phyloP scores from a whole-genome alignment of 2,797 vertebrate genomes.

The Phoeniculus purpureus region DNA sequence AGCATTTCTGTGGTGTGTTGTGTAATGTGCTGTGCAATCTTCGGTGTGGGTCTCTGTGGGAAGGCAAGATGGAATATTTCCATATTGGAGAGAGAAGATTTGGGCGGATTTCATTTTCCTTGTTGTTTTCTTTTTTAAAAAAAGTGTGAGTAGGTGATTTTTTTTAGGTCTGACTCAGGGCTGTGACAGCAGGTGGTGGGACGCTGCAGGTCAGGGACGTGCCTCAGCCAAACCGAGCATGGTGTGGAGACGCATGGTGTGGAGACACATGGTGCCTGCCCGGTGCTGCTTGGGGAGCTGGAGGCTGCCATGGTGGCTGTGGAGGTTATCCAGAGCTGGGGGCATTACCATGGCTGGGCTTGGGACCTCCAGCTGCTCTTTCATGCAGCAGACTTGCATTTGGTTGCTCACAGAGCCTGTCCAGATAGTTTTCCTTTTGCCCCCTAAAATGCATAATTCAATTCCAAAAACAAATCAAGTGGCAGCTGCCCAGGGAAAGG shows the following conservation, averaged over 20 bases:
- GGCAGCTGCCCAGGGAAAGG: neutral
- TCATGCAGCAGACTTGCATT: neutral
- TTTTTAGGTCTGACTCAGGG: constrained; percentile 45
- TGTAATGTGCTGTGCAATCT: constrained; percentile 34
- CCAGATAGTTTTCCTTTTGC: neutral
- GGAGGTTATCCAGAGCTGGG: neutral
- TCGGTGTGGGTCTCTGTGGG: constrained; percentile 48
- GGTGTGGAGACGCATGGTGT: neutral
- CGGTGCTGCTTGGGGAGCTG: neutral
- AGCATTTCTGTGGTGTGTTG: constrained; percentile 38
- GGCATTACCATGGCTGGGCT: neutral
- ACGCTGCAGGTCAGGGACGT: neutral
- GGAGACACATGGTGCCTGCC: neutral
- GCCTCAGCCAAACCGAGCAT: constrained; percentile 2
- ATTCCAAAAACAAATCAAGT: neutral
- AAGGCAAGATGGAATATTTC: constrained; percentile 10
- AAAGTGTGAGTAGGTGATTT: neutral
- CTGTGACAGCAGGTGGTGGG: constrained; percentile 46
- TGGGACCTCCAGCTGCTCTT: neutral
- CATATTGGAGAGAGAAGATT: constrained; percentile 15
- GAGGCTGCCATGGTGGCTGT: rapidly evolving
- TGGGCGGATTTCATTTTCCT: constrained; percentile 24
- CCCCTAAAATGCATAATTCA: neutral
- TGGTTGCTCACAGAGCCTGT: neutral
- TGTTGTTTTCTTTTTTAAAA: constrained; percentile 21